These are phyloP conservation scores for Romanogobio albipinnatus DNA, from an alignment of 2,113 vertebrate genomes.

Conservation along the genomic window DNA sequence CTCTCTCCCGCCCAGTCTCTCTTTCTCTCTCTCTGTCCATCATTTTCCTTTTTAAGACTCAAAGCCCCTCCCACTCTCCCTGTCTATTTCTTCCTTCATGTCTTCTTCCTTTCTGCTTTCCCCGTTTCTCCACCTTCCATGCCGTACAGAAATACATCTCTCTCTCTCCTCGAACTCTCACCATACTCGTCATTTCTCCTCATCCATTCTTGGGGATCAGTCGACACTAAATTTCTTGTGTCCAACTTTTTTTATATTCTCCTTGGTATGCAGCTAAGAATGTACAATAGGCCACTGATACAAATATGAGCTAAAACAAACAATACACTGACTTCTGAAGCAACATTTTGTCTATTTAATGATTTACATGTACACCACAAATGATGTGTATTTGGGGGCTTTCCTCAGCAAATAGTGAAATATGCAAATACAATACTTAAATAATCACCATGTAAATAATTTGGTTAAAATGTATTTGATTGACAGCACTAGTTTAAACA, in stretches of 20 bases:
- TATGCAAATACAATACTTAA: background rate
- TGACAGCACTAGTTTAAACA: background rate
- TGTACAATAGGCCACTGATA: background rate
- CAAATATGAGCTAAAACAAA: background rate
- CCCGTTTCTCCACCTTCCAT: slow-evolving; percentile 33
- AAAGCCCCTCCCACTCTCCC: slow-evolving; percentile 46
- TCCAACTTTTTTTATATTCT: background rate
- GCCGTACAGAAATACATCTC: slow-evolving; percentile 41
- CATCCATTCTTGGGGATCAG: slow-evolving; percentile 7
- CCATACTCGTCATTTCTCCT: slow-evolving; percentile 28
- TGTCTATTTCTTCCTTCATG: slow-evolving; percentile 36
- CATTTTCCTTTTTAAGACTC: slow-evolving; percentile 68
- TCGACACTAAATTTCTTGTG: background rate
- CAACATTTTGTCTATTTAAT: background rate
- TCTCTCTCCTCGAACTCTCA: slow-evolving; percentile 23
- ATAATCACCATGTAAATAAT: background rate
- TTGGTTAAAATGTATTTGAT: background rate
- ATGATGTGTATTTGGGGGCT: background rate
- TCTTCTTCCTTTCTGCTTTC: slow-evolving; percentile 44
- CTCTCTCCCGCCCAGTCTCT: slow-evolving; percentile 65
- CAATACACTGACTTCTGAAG: background rate
- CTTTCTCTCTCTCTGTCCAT: slow-evolving; percentile 58
- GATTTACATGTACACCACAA: background rate
- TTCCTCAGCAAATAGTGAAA: background rate
- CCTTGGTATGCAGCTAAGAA: background rate